Evolutionary conservation across 2,113 vertebrate genomes (phyloP).

Genomic region (Halcyon malimbica): DNA sequence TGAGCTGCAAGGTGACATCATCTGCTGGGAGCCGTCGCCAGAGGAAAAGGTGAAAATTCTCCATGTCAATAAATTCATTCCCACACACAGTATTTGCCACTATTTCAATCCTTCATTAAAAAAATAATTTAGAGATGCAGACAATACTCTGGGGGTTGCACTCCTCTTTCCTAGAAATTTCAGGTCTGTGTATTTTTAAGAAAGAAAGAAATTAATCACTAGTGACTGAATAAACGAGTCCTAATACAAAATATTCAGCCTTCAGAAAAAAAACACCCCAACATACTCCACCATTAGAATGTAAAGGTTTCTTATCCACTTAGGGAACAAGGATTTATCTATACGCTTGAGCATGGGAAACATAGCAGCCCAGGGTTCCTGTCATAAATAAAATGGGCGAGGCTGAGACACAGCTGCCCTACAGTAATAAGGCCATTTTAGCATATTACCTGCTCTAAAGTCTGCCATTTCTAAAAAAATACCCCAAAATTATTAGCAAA

Average conservation of each 20-base stretch:
- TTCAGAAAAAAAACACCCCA: background rate
- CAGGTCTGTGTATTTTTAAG: background rate
- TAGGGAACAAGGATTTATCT: slow-evolving; percentile 1
- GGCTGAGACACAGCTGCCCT: slow-evolving; percentile 57
- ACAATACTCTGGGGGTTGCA: background rate
- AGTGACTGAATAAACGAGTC: background rate
- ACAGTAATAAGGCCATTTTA: slow-evolving; percentile 17
- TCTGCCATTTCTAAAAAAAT: background rate
- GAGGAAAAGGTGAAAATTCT: slow-evolving; percentile 84
- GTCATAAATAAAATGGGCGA: slow-evolving; percentile 72
- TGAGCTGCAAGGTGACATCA: slow-evolving; percentile 94
- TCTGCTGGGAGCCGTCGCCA: slow-evolving; percentile 86
- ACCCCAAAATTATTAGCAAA: background rate
- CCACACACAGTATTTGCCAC: slow-evolving; percentile 20
- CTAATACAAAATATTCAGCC: background rate
- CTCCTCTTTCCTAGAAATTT: background rate
- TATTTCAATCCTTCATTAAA: background rate
- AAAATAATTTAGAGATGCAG: background rate
- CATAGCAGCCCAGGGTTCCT: background rate
- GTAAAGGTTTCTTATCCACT: background rate
- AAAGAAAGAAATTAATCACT: background rate
- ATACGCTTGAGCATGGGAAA: background rate
- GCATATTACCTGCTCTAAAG: background rate
- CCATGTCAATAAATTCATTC: slow-evolving; percentile 78
- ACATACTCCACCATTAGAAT: background rate